A percentile compares a stretch with the other conserved stretches of the same genome.
Conservation (phyloP, 2,113 vertebrate genomes). For the Gymnarchus niloticus region DNA sequence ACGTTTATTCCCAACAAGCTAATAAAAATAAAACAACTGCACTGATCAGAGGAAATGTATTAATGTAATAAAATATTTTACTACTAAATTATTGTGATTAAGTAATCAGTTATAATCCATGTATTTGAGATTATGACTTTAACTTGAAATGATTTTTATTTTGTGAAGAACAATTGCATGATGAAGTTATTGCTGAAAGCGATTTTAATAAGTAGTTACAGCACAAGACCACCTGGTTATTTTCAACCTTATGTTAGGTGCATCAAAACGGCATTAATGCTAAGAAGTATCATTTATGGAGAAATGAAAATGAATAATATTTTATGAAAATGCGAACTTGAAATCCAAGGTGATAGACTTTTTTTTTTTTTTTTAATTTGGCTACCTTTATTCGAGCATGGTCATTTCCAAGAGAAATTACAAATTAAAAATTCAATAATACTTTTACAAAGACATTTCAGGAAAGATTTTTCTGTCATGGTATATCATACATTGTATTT, state of each 20-base stretch:
- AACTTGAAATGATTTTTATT: conserved; percentile 2
- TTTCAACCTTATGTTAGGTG: background rate
- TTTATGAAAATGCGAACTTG: background rate
- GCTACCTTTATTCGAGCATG: conserved; percentile 99
- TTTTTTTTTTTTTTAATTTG: conserved; percentile 72
- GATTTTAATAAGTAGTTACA: background rate
- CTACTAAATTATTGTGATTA: background rate
- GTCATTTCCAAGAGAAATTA: conserved; percentile 96
- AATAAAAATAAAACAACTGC: background rate
- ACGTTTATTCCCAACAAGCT: background rate
- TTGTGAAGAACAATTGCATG: conserved; percentile 5
- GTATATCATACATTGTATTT: conserved; percentile 89
- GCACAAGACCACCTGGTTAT: background rate
- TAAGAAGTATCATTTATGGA: background rate
- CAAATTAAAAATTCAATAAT: conserved; percentile 97
- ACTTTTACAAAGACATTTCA: conserved; percentile 98
- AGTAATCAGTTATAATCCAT: background rate
- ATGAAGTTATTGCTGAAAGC: background rate
- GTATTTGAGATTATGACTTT: background rate
- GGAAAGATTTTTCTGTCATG: conserved; percentile 86
- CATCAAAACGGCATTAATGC: background rate
- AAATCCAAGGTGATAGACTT: background rate
- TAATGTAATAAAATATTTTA: background rate
- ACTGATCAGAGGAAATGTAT: background rate
- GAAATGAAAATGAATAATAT: background rate